These are phyloP conservation scores for Falco naumanni DNA, from an alignment of 2,797 vertebrate genomes.

Conservation along the genomic window DNA sequence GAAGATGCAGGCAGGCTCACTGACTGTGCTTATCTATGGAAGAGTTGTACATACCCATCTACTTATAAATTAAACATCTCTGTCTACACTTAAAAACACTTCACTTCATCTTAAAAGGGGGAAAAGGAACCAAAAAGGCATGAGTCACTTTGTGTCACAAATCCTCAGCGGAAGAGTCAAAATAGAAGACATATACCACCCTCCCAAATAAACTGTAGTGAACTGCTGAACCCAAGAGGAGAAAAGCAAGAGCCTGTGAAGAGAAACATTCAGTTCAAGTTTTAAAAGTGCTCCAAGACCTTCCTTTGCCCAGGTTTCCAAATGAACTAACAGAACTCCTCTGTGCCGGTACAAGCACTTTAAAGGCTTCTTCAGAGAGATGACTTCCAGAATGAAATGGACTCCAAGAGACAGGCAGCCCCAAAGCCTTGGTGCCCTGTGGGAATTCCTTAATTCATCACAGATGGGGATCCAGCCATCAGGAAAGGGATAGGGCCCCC, in stretches of 20 bases:
- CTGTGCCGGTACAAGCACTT: background rate
- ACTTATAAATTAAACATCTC: background rate
- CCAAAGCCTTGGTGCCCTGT: background rate
- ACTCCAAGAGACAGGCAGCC: background rate
- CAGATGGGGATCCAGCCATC: background rate
- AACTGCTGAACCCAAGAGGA: background rate
- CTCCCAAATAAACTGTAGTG: background rate
- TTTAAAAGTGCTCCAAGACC: background rate
- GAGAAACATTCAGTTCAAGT: background rate
- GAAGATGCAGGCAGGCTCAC: background rate
- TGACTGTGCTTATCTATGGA: background rate
- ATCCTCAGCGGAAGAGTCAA: background rate
- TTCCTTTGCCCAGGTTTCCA: background rate
- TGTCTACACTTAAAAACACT: background rate
- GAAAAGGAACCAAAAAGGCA: background rate
- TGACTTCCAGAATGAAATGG: background rate
- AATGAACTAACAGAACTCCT: background rate
- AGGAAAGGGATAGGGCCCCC: background rate
- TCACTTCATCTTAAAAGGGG: background rate
- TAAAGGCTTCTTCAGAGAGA: background rate
- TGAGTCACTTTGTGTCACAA: background rate
- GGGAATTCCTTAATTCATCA: constrained; percentile 15
- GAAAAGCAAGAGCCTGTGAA: background rate
- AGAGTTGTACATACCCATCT: background rate
- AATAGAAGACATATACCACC: background rate